Evolutionary conservation across 2,888 invertebrate species (phyloP).

Genomic region (Mythimna pallens): DNA sequence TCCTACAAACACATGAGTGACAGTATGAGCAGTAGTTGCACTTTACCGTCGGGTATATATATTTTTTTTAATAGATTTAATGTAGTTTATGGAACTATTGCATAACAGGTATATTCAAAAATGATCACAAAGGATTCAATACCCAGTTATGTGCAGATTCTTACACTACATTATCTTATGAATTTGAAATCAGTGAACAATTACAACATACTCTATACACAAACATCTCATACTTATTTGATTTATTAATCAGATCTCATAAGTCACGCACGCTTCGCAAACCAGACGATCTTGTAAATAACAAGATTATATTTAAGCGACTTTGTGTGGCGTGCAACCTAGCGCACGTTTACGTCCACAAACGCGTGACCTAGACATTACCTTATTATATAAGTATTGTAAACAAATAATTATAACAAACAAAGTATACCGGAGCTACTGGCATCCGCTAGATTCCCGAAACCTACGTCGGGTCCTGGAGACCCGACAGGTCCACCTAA

Average conservation of each 20-base stretch:
- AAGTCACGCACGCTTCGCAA: slow-evolving; percentile 22
- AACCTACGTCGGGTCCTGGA: background rate
- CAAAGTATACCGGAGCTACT: background rate
- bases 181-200: slow-evolving; percentile 17
- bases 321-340: slow-evolving; percentile 5
- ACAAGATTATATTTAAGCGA: slow-evolving; percentile 45
- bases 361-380: slow-evolving; percentile 46
- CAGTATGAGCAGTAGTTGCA: slow-evolving; percentile 95
- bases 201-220: slow-evolving; percentile 5
- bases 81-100: background rate
- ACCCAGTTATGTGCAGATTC: background rate
- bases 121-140: background rate
- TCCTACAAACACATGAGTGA: slow-evolving; percentile 90
- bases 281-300: slow-evolving; percentile 23
- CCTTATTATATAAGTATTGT: slow-evolving; percentile 22
- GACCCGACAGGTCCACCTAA: background rate
- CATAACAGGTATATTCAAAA: background rate
- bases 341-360: slow-evolving; percentile 12
- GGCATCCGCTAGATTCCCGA: background rate
- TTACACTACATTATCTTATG: background rate
- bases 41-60: slow-evolving; percentile 91
- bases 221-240: slow-evolving; percentile 12
- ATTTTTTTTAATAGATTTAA: background rate
- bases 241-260: slow-evolving; percentile 20
- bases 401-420: slow-evolving; percentile 29